These are phyloP conservation scores for Cyanoderma ruficeps DNA, from an alignment of 2,113 vertebrate genomes.

Conservation along the genomic window DNA sequence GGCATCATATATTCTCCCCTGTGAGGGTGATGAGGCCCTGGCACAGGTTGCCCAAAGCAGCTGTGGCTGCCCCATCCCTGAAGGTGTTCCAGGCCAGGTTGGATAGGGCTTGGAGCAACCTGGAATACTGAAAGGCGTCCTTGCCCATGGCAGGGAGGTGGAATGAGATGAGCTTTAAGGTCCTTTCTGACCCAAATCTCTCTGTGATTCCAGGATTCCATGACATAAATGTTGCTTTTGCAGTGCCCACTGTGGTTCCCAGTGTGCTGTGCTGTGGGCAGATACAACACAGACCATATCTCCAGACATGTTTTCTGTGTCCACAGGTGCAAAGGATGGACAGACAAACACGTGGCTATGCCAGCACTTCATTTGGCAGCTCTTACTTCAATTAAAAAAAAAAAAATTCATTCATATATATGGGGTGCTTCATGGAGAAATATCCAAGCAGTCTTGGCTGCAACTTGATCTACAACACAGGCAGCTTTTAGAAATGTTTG, in stretches of 20 bases:
- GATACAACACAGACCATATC: fast-evolving
- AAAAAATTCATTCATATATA: fast-evolving
- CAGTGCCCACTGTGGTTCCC: neutral
- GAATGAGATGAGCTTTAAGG: neutral
- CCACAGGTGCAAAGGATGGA: neutral
- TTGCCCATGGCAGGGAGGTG: neutral
- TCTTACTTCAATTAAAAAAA: neutral
- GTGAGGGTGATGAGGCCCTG: fast-evolving
- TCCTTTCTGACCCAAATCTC: neutral
- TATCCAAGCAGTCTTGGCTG: neutral
- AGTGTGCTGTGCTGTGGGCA: fast-evolving
- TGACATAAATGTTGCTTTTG: neutral
- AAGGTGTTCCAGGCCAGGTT: neutral
- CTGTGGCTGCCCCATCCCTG: neutral
- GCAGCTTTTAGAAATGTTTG: neutral
- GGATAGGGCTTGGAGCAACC: neutral
- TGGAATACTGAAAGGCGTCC: neutral
- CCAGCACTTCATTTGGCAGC: neutral
- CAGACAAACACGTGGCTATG: neutral
- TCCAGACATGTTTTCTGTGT: neutral
- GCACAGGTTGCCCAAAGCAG: neutral
- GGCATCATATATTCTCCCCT: neutral
- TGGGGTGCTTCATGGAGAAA: neutral
- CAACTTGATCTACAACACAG: neutral
- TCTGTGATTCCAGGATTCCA: neutral